phyloP scores from a whole-genome alignment of 1,140 invertebrate species.

The Nephila pilipes region DNA sequence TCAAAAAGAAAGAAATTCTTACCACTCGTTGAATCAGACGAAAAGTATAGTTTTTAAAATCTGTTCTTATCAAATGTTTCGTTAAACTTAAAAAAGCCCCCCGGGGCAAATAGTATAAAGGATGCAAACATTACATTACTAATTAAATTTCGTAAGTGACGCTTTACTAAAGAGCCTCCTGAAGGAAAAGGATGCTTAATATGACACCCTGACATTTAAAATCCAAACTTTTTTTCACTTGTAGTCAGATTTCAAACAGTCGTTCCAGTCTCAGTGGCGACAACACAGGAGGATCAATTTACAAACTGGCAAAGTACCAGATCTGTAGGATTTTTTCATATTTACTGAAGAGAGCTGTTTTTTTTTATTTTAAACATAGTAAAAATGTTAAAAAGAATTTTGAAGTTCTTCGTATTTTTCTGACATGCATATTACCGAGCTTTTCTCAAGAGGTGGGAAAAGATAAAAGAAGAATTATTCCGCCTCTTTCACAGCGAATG shows the following conservation, averaged over 20 bases:
- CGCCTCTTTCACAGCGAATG: too few relatives aligned
- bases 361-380: background rate
- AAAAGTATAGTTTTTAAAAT: too few relatives aligned
- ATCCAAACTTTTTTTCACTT: background rate
- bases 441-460: background rate
- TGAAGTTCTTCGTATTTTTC: background rate
- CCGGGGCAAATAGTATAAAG: too few relatives aligned
- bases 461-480: conserved; percentile 17
- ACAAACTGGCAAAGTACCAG: background rate
- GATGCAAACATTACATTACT: background rate
- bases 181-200: background rate
- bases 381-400: background rate
- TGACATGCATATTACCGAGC: background rate
- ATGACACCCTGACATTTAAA: background rate
- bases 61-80: too few relatives aligned
- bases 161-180: background rate
- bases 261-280: background rate
- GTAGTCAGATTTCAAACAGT: background rate
- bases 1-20: too few relatives aligned
- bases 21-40: too few relatives aligned
- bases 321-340: background rate
- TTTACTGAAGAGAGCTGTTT: background rate
- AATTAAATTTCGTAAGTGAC: background rate
- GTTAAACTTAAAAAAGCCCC: too few relatives aligned
- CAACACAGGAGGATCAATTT: background rate